These are phyloP conservation scores for Dascyllus trimaculatus DNA, from an alignment of 2,113 vertebrate species.

Conservation along the genomic window DNA sequence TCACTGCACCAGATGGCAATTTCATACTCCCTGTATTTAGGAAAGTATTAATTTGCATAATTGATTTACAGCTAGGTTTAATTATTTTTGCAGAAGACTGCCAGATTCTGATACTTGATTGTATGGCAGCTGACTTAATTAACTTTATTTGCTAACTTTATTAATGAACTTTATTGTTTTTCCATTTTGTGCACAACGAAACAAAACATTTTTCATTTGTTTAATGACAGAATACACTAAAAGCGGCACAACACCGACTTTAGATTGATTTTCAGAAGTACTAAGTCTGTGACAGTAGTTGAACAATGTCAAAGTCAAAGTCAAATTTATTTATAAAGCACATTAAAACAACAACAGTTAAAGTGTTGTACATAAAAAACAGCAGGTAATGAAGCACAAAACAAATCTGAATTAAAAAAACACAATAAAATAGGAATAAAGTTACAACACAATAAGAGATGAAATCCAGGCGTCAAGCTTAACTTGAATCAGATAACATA, in stretches of 20 bases:
- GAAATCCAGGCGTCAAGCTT: too few species aligned
- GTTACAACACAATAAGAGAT: too few species aligned
- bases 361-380: too few species aligned
- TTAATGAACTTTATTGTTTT: constrained; percentile 10
- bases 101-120: constrained; percentile 47
- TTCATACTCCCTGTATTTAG: constrained; percentile 40
- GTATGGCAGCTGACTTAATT: constrained; percentile 37
- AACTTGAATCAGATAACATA: too few species aligned
- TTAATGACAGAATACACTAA: too few species aligned
- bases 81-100: constrained; percentile 47
- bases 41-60: constrained; percentile 57
- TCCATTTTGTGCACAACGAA: background rate
- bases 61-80: constrained; percentile 44
- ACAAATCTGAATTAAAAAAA: too few species aligned
- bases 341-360: too few species aligned
- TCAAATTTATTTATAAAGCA: too few species aligned
- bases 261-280: background rate
- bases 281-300: too few species aligned
- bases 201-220: background rate
- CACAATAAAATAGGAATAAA: too few species aligned
- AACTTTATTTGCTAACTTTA: constrained; percentile 35
- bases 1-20: constrained; percentile 48
- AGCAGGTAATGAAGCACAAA: too few species aligned
- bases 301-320: too few species aligned
- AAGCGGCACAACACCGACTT: background rate